These are phyloP conservation scores for Scaptomyza flava DNA, from an alignment of 2,888 invertebrate genomes.

Conservation along the genomic window DNA sequence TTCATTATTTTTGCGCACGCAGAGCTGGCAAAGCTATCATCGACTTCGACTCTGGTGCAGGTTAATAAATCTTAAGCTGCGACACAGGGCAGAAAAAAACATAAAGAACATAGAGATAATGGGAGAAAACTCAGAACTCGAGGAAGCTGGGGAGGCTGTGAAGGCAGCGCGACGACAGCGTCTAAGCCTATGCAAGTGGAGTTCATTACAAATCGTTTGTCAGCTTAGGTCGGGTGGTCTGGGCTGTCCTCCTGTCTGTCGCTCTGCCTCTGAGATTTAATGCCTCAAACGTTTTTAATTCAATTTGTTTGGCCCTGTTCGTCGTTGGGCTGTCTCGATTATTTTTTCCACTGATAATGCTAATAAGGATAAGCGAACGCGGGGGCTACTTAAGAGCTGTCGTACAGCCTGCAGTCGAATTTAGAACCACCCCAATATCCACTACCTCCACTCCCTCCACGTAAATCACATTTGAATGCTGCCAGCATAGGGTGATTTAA, in stretches of 20 bases:
- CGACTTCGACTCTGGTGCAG: conserved; percentile 47
- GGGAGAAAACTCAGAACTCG: conserved; percentile 30
- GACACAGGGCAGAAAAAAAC: conserved; percentile 40
- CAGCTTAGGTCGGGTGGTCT: conserved; percentile 57
- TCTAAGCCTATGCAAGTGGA: conserved; percentile 68
- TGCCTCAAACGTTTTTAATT: conserved; percentile 76
- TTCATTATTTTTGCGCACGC: conserved; percentile 48
- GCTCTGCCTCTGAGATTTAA: conserved; percentile 60
- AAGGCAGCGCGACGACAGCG: conserved; percentile 31
- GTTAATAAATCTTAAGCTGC: conserved; percentile 80
- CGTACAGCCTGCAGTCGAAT: conserved; percentile 24
- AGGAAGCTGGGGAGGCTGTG: background rate
- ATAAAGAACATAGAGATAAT: conserved; percentile 33
- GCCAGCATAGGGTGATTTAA: background rate
- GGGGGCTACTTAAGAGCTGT: conserved; percentile 47
- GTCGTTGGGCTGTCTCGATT: conserved; percentile 65
- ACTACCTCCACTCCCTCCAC: background rate
- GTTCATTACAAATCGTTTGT: conserved; percentile 81
- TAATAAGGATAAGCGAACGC: conserved; percentile 75
- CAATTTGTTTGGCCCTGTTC: conserved; percentile 67
- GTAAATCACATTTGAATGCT: conserved; percentile 24
- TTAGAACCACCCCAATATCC: background rate
- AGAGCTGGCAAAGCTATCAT: conserved; percentile 40
- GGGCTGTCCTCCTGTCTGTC: conserved; percentile 3
- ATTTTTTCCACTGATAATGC: conserved; percentile 76